Evolutionary conservation across 2,113 vertebrate species (phyloP).

Genomic region (Holacanthus passer): DNA sequence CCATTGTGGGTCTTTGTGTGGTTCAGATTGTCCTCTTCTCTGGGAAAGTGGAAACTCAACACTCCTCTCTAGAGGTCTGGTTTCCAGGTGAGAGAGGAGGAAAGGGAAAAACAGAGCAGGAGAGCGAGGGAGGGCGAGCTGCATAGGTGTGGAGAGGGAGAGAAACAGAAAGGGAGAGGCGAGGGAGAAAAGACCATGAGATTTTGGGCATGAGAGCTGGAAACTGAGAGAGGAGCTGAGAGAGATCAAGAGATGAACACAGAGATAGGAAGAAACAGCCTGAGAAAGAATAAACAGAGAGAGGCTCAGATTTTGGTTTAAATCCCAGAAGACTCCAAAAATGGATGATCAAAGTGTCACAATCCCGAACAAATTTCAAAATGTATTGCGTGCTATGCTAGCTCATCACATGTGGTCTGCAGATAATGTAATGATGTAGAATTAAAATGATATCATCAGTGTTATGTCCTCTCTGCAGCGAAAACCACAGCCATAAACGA

Average conservation of each 20-base stretch:
- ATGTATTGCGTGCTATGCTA: neutral
- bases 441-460: conserved; percentile 39
- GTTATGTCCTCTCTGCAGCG: neutral
- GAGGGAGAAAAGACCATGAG: conserved; percentile 57
- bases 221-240: conserved; percentile 47
- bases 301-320: conserved; percentile 47
- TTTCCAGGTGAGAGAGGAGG: conserved; percentile 85
- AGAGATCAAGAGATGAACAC: conserved; percentile 47
- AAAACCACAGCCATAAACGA: neutral
- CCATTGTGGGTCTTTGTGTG: conserved; percentile 82
- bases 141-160: conserved; percentile 78
- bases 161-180: conserved; percentile 34
- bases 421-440: conserved; percentile 28
- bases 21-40: conserved; percentile 85
- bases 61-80: conserved; percentile 84
- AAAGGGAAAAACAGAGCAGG: conserved; percentile 71
- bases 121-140: conserved; percentile 55
- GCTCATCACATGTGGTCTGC: conserved; percentile 21
- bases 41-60: conserved; percentile 88
- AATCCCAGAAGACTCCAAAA: conserved; percentile 33
- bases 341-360: conserved; percentile 40
- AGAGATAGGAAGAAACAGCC: conserved; percentile 37
- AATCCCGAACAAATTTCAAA: conserved; percentile 34
- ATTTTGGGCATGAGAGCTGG: conserved; percentile 61
- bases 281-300: conserved; percentile 66